phyloP scores from a whole-genome alignment of 2,797 vertebrate genomes.

The Amazona finschi region DNA sequence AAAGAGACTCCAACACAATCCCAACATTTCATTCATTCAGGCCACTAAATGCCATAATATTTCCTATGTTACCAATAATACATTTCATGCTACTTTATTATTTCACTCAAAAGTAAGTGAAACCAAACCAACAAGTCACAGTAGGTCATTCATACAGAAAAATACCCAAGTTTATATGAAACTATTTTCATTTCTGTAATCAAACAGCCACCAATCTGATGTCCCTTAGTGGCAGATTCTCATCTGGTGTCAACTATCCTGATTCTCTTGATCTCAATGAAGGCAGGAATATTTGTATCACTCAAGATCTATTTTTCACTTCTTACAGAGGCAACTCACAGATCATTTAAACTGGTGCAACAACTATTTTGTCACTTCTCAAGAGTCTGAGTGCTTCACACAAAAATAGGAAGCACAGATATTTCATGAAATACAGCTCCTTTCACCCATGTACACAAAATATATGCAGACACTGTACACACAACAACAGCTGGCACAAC shows the following conservation, averaged over 20 bases:
- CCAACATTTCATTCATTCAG: neutral
- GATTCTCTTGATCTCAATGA: fast-evolving
- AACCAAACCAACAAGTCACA: neutral
- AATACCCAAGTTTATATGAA: neutral
- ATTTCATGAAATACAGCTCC: fast-evolving
- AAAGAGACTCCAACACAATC: neutral
- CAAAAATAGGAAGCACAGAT: neutral
- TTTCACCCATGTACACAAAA: neutral
- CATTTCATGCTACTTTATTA: neutral
- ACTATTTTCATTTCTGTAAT: neutral
- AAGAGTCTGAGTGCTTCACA: neutral
- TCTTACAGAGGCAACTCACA: neutral
- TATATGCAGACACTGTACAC: neutral
- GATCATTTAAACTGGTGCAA: neutral
- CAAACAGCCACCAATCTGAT: neutral
- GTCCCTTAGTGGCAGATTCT: neutral
- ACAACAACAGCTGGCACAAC: neutral
- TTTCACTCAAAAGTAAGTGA: neutral
- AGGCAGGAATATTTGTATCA: neutral
- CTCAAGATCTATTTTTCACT: neutral
- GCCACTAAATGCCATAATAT: neutral
- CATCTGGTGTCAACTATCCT: neutral
- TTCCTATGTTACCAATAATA: neutral
- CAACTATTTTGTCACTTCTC: neutral
- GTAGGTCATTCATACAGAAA: neutral